phyloP scores from a whole-genome alignment of 1,140 invertebrate species.

The Babylonia areolata region DNA sequence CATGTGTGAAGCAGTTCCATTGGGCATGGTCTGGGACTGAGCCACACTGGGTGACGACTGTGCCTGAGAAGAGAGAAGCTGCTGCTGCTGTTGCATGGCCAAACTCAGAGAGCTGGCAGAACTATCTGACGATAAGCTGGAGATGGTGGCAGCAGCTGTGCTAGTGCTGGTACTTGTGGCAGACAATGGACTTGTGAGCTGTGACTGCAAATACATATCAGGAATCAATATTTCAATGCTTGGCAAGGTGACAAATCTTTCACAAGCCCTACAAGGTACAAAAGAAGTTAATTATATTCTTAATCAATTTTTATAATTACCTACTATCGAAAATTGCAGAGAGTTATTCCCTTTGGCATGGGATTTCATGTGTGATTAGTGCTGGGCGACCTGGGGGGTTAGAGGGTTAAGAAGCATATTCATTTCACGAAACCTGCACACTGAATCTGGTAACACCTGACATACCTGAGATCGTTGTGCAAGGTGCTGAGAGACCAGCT shows the following conservation, averaged over 20 bases:
- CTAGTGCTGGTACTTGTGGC: constrained; percentile 22
- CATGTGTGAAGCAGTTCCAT: constrained; percentile 33
- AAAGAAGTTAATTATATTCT: too few species aligned
- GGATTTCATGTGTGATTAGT: too few species aligned
- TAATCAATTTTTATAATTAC: too few species aligned
- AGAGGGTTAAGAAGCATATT: too few species aligned
- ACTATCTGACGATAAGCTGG: constrained; percentile 39
- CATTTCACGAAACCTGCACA: too few species aligned
- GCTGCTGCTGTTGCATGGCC: constrained; percentile 41
- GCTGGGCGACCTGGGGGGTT: too few species aligned
- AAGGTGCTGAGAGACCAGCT: neutral
- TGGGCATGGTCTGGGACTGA: constrained; percentile 38
- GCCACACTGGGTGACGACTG: constrained; percentile 25
- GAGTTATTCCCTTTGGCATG: too few species aligned
- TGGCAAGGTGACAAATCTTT: too few species aligned
- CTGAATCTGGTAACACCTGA: too few species aligned
- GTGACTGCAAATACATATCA: neutral
- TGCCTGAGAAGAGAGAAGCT: constrained; percentile 40
- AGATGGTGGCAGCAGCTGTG: constrained; percentile 9
- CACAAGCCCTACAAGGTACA: too few species aligned
- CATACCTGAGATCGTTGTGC: constrained; percentile 1
- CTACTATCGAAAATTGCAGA: too few species aligned
- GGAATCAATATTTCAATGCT: too few species aligned
- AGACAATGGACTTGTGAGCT: neutral
- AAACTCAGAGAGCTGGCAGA: constrained; percentile 24